Evolutionary conservation across 2,113 vertebrate species (phyloP).

Genomic region (Bufo gargarizans): DNA sequence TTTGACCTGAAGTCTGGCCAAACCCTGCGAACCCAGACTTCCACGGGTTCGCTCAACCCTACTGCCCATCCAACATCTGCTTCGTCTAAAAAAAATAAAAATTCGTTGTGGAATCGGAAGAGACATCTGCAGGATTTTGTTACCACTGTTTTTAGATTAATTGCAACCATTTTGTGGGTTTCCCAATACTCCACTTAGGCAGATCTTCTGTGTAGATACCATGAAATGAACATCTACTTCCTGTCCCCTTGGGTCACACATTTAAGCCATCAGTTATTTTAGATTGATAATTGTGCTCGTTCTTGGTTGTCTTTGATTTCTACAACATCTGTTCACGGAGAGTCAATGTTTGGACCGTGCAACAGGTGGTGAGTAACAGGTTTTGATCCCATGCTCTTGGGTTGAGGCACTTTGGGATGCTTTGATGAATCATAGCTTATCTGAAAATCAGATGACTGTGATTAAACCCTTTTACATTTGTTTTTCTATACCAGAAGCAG

Average conservation of each 20-base stretch:
- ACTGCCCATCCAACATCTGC: background rate
- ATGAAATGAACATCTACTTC: constrained; percentile 35
- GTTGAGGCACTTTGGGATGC: constrained; percentile 39
- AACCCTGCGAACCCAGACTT: too few relatives aligned
- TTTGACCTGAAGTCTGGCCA: too few relatives aligned
- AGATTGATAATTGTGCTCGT: constrained; percentile 39
- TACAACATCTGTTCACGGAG: constrained; percentile 45
- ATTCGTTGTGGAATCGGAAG: background rate
- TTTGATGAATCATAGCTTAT: constrained; percentile 53
- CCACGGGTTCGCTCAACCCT: background rate
- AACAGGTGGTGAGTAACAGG: constrained; percentile 54
- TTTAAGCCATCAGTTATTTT: constrained; percentile 47
- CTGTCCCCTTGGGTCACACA: constrained; percentile 38
- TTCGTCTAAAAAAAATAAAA: background rate
- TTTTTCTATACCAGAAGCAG: constrained; percentile 50
- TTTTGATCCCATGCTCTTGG: constrained; percentile 42
- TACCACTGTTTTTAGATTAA: background rate
- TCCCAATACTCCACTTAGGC: constrained; percentile 14
- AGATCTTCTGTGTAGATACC: constrained; percentile 29
- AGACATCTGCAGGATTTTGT: background rate
- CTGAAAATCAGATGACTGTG: constrained; percentile 42
- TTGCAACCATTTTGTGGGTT: constrained; percentile 12
- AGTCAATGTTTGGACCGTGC: constrained; percentile 17
- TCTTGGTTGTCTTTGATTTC: constrained; percentile 52
- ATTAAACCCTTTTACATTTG: constrained; percentile 35